phyloP scores from a whole-genome alignment of 2,113 vertebrate genomes.

The Falco punctatus region DNA sequence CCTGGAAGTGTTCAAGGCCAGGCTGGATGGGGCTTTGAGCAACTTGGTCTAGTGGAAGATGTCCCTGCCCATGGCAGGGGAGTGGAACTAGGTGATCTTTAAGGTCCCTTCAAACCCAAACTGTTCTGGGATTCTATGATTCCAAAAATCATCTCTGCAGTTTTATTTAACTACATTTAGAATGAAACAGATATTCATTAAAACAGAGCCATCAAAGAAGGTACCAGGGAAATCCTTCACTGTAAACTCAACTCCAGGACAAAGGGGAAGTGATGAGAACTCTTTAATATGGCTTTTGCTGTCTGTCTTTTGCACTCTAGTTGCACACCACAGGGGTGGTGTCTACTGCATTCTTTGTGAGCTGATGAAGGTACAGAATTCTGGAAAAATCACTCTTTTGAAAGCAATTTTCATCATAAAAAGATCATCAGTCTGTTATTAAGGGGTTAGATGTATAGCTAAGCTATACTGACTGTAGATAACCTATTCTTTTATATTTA shows the following conservation, averaged over 20 bases:
- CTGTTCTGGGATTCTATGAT: no score
- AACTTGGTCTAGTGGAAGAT: no score
- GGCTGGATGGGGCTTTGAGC: no score
- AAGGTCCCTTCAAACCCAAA: no score
- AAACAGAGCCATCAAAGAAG: not conserved
- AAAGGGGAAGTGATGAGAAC: not conserved
- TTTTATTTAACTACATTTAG: not conserved
- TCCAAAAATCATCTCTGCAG: not conserved
- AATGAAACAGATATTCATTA: not conserved
- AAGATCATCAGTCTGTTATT: not conserved
- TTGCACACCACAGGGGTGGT: not conserved
- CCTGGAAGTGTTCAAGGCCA: no score
- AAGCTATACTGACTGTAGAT: not conserved
- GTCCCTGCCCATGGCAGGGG: no score
- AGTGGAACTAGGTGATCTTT: no score
- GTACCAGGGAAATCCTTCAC: not conserved
- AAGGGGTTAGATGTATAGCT: not conserved
- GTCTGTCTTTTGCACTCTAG: not conserved
- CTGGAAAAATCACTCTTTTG: not conserved
- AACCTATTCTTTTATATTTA: not conserved
- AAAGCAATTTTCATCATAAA: not conserved
- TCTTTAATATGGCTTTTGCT: not conserved
- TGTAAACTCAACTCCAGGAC: not conserved
- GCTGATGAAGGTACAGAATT: not conserved
- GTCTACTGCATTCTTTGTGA: not conserved